Percentiles rank a stretch among this genome's conserved stretches.
Evolutionary conservation across 2,113 vertebrate species (phyloP).

Genomic region (Bos indicus): DNA sequence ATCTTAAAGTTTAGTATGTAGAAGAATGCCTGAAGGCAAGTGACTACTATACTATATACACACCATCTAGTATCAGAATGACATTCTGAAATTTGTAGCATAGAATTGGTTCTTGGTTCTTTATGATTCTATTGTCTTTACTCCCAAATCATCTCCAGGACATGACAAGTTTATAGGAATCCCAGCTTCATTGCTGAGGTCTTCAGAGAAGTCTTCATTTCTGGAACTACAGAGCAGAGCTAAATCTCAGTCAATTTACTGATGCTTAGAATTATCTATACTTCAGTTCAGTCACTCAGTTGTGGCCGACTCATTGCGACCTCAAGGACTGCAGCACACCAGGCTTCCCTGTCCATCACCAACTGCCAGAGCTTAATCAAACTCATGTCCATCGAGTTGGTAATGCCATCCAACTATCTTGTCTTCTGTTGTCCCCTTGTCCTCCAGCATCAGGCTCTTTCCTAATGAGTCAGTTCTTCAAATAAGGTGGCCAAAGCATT

Average conservation of each 20-base stretch:
- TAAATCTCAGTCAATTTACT: not conserved
- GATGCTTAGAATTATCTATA: not conserved
- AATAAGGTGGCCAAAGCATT: not conserved
- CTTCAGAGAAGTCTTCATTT: not conserved
- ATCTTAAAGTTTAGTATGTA: not conserved
- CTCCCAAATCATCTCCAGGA: not conserved
- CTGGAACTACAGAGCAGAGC: not conserved
- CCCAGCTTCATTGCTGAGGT: not conserved
- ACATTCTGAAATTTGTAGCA: not conserved
- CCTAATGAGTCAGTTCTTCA: not conserved
- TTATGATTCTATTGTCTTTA: not conserved
- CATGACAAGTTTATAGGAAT: not conserved
- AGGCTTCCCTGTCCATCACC: not conserved
- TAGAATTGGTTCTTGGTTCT: not conserved
- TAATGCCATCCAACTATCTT: not conserved
- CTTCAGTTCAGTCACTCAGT: not conserved
- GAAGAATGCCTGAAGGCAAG: not conserved
- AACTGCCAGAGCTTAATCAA: not conserved
- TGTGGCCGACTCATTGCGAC: fast-evolving
- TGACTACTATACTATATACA: not conserved
- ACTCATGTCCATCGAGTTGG: fast-evolving
- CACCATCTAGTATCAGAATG: not conserved
- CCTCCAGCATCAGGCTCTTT: not conserved
- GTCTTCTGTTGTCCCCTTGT: not conserved
- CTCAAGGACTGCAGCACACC: not conserved